A percentile compares a stretch with the other conserved stretches of the same genome.
These are phyloP conservation scores for Eretmocerus hayati DNA, from an alignment of 2,888 invertebrate species.

Conservation along the genomic window DNA sequence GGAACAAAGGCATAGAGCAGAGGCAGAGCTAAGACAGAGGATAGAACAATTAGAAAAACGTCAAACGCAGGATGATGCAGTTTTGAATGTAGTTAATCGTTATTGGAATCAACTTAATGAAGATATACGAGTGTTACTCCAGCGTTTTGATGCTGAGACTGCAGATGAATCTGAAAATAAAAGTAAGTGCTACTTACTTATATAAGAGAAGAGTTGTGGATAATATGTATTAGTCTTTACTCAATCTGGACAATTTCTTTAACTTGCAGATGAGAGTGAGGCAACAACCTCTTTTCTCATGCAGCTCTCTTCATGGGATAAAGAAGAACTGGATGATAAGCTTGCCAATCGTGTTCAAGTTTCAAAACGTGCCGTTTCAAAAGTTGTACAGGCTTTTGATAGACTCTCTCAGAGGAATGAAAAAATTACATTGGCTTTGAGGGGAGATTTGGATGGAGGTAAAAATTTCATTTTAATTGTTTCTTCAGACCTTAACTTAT, in stretches of 20 bases:
- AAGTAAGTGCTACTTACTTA: conserved; percentile 63
- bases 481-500: conserved; percentile 3
- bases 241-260: neutral
- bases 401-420: conserved; percentile 92
- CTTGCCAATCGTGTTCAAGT: conserved; percentile 93
- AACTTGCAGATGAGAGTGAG: conserved; percentile 79
- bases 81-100: conserved; percentile 93
- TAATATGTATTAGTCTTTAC: neutral
- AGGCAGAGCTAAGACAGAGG: conserved; percentile 79
- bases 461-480: conserved; percentile 21
- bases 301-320: conserved; percentile 95
- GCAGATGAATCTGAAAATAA: conserved; percentile 93
- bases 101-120: conserved; percentile 97
- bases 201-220: too few species aligned
- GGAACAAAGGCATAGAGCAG: conserved; percentile 83
- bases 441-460: conserved; percentile 72
- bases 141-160: conserved; percentile 95
- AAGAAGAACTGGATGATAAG: conserved; percentile 93
- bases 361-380: conserved; percentile 92
- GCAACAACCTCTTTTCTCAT: conserved; percentile 93
- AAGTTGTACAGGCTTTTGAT: conserved; percentile 94
- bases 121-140: conserved; percentile 87
- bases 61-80: conserved; percentile 95
- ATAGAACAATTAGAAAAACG: conserved; percentile 91
- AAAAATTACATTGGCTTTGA: conserved; percentile 82